A percentile compares a stretch with the other conserved stretches of the same genome.
Conservation (phyloP, 1,140 invertebrate genomes). For the Brachionus plicatilis region DNA sequence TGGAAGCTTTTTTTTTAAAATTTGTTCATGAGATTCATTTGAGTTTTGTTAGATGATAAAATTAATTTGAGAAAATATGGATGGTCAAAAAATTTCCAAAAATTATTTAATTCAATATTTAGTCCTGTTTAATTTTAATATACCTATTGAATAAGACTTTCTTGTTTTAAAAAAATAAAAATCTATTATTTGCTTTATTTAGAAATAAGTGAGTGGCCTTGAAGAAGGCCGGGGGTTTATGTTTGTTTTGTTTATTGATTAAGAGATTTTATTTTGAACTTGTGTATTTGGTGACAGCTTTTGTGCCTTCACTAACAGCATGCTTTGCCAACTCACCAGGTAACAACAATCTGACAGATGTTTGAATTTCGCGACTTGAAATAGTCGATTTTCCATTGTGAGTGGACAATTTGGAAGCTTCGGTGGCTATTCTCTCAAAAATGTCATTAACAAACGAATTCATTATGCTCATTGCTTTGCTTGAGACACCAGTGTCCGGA, state of each 20-base stretch:
- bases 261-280: conserved; percentile 57
- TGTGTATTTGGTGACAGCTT: conserved; percentile 62
- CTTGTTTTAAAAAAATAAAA: no score
- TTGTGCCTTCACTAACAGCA: conserved; percentile 61
- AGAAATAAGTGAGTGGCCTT: not conserved
- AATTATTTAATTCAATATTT: no score
- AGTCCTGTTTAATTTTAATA: no score
- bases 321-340: conserved; percentile 63
- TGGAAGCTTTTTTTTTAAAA: no score
- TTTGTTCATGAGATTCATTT: no score
- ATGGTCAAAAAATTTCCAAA: no score
- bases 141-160: no score
- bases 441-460: conserved; percentile 66
- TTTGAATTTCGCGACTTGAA: conserved; percentile 62
- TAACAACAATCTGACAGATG: conserved; percentile 61
- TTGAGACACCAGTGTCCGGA: conserved; percentile 58
- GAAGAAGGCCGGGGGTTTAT: not conserved
- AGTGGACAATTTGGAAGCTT: conserved; percentile 65
- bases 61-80: no score
- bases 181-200: not conserved
- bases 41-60: no score
- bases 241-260: no score
- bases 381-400: conserved; percentile 66
- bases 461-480: conserved; percentile 64
- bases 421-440: conserved; percentile 65